Base-by-base conservation (phyloP, 1,140 invertebrate species). In the Lutraria rhynchaena region DNA sequence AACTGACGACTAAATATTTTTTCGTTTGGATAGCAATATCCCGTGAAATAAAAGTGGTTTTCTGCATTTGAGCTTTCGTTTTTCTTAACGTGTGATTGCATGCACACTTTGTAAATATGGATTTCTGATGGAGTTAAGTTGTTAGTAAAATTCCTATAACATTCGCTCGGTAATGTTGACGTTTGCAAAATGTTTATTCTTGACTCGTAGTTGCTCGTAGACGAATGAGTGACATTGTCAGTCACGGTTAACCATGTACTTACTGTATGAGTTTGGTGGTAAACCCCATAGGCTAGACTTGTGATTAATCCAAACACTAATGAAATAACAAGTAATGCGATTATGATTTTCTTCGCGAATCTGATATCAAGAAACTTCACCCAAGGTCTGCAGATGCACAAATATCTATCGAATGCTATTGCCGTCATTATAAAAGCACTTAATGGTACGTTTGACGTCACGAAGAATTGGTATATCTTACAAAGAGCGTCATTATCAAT, bases 371-470 rank as follows among this genome's bases (percentile, higher is more conserved):
- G 84, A 3, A 86, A 82, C 31, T 89, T 88, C 17, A 87, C 82
- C 83, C 90, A 91, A 31, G 91, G 91, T 61, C 89, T 87, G 73
- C 92, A 92, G 31, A 92, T 92, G 67, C 91, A 91, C 53, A 92
- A 88, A 78, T 91, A 92, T 65, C 91, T 84, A 83, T 92, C 91
- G 61, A 91, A 88, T 9, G 91, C 91, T 17, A 92, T 92, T 29
- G 89, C 89, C 11, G 90, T 88, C 91, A 92, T 92, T 37, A 92
- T 89, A 65, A 92, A 89, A 15, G 90, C 87, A 19, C 90, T 89
- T 81, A 90, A 90, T 0, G 90, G 91, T 1, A 92, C 87, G 41
- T 88, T 91, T 17, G 87, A 90, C 2, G 89, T 91, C 37, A 90
- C 90, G 7, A 92, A 76, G 75, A 92, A 92, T 7, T 88, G 83